A percentile compares a stretch with the other conserved stretches of the same genome.
phyloP scores from a whole-genome alignment of 2,888 invertebrate genomes.

The Chymomyza caudatula region DNA sequence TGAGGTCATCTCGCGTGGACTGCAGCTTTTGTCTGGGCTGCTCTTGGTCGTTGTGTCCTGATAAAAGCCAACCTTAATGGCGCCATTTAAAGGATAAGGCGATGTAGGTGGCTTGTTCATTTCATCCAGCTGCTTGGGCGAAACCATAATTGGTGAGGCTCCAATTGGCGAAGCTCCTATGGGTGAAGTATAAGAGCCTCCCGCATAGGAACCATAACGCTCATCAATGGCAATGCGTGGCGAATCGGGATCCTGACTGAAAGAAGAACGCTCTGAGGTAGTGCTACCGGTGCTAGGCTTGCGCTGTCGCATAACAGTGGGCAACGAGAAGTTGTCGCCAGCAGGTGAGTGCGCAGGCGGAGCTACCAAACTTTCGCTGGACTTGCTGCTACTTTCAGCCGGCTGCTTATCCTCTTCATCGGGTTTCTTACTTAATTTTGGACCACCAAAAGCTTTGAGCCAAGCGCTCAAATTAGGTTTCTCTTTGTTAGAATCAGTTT shows the following conservation, averaged over 20 bases:
- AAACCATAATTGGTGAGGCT: conserved; percentile 85
- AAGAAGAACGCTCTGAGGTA: conserved; percentile 87
- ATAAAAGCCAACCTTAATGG: conserved; percentile 92
- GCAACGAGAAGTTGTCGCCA: conserved; percentile 74
- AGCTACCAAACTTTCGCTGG: conserved; percentile 34
- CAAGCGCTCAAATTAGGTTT: conserved; percentile 91
- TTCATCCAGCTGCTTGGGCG: conserved; percentile 85
- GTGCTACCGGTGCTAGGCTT: conserved; percentile 89
- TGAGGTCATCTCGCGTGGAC: conserved; percentile 85
- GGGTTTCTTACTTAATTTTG: conserved; percentile 85
- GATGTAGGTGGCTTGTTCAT: conserved; percentile 81
- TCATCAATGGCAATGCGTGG: conserved; percentile 83
- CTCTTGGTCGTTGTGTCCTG: conserved; percentile 92
- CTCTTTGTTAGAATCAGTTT: conserved; percentile 39
- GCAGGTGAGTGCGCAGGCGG: conserved; percentile 64
- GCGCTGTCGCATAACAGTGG: conserved; percentile 80
- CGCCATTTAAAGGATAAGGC: conserved; percentile 86
- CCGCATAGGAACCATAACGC: conserved; percentile 82
- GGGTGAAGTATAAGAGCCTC: conserved; percentile 86
- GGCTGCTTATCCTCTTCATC: conserved; percentile 79
- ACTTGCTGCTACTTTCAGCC: conserved; percentile 14
- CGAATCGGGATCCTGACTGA: conserved; percentile 87
- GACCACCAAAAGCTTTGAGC: conserved; percentile 94
- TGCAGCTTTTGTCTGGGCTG: conserved; percentile 90
- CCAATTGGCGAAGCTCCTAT: conserved; percentile 80